Evolutionary conservation across 2,888 invertebrate genomes (phyloP).

Genomic region (Hydraecia micacea): DNA sequence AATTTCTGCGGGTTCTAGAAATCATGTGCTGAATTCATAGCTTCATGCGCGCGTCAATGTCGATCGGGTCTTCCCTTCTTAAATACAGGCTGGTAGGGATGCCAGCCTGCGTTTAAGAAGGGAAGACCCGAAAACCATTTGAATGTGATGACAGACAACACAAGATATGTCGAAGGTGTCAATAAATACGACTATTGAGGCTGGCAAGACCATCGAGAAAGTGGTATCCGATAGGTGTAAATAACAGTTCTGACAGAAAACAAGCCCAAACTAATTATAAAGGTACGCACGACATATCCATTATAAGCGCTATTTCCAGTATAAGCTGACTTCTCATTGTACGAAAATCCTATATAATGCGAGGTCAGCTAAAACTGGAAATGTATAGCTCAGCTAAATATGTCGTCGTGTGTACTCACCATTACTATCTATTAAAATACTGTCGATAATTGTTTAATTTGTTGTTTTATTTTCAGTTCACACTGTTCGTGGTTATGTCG

Average conservation of each 20-base stretch:
- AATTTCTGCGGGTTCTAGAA: too few species aligned
- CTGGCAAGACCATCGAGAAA: not conserved
- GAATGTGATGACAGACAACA: not conserved
- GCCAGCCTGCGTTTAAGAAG: not conserved
- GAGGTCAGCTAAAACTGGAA: not conserved
- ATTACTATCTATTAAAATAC: not conserved
- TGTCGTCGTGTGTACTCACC: not conserved
- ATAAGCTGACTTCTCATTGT: not conserved
- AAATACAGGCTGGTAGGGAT: too few species aligned
- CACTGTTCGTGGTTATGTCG: constrained; percentile 91
- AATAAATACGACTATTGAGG: not conserved
- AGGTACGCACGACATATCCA: not conserved
- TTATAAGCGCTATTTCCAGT: not conserved
- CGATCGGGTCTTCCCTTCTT: too few species aligned
- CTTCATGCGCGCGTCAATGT: too few species aligned
- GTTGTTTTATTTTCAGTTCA: constrained; percentile 80
- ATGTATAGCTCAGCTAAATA: not conserved
- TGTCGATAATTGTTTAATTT: constrained; percentile 16
- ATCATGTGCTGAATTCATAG: too few species aligned
- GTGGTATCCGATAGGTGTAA: not conserved
- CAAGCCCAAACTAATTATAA: not conserved
- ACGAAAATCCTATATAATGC: not conserved
- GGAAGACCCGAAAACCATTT: not conserved
- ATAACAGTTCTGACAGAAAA: constrained; percentile 1
- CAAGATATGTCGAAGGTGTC: not conserved